Evolutionary conservation across 2,797 vertebrate genomes (phyloP).

Genomic region (Cynodonichthys magdalenae): DNA sequence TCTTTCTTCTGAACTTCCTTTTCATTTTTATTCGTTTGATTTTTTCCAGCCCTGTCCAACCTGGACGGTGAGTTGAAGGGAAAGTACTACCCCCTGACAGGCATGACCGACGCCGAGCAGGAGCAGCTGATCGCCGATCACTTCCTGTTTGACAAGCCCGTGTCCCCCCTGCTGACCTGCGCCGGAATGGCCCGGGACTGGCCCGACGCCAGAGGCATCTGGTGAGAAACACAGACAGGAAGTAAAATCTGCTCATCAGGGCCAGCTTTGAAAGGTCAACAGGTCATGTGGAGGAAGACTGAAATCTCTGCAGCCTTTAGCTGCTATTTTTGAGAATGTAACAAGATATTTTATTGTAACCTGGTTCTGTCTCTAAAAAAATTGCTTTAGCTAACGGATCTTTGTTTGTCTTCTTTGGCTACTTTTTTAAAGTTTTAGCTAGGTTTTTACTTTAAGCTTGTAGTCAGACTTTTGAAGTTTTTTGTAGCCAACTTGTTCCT

Average conservation of each 20-base stretch:
- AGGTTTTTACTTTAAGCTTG: no score
- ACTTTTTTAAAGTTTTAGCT: no score
- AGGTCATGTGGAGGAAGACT: not conserved
- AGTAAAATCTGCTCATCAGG: no score
- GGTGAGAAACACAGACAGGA: slow-evolving; percentile 77
- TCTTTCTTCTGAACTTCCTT: no score
- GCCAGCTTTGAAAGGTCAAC: no score
- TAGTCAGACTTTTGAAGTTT: no score
- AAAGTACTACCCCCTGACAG: slow-evolving; percentile 90
- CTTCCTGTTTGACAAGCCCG: slow-evolving; percentile 97
- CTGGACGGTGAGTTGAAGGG: slow-evolving; percentile 94
- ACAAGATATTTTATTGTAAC: no score
- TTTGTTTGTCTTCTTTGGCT: no score
- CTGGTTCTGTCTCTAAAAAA: no score
- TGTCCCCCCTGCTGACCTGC: slow-evolving; percentile 92
- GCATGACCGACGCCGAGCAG: slow-evolving; percentile 94
- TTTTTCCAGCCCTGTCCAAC: slow-evolving; percentile 84
- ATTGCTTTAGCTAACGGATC: no score
- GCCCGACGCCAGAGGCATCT: slow-evolving; percentile 95
- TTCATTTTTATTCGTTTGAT: not conserved
- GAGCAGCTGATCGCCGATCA: slow-evolving; percentile 96
- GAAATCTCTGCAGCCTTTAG: not conserved
- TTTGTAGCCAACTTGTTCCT: no score
- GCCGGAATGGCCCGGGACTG: slow-evolving; percentile 97
- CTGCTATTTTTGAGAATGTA: no score